Conservation (phyloP, 2,888 invertebrate genomes). For the Heliconius cydno region DNA sequence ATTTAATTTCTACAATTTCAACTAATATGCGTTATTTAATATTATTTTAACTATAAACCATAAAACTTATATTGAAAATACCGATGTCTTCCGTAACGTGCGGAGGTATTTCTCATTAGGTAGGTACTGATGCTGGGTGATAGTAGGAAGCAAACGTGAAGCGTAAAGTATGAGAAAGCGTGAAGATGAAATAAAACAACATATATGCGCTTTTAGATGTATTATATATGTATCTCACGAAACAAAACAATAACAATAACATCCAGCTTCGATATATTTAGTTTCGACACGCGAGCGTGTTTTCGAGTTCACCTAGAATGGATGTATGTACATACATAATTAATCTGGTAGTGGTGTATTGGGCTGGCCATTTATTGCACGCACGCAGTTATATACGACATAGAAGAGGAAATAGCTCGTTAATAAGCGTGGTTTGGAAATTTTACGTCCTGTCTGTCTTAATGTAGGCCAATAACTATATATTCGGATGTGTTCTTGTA, state of each 20-base stretch:
- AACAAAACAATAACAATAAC: conserved; percentile 36
- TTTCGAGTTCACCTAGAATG: conserved; percentile 56
- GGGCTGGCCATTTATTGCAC: conserved; percentile 45
- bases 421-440: conserved; percentile 45
- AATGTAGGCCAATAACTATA: conserved; percentile 30
- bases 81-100: too few species aligned
- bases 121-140: background rate
- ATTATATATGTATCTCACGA: background rate
- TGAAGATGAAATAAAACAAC: background rate
- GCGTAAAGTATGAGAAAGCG: background rate
- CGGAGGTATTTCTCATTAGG: background rate
- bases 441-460: conserved; percentile 42
- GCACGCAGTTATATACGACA: conserved; percentile 45
- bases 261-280: conserved; percentile 39
- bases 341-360: conserved; percentile 55
- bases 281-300: conserved; percentile 42
- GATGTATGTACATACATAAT: conserved; percentile 66
- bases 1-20: too few species aligned
- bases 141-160: background rate
- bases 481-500: conserved; percentile 22
- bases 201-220: background rate
- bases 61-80: background rate
- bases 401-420: conserved; percentile 45
- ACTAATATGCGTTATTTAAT: too few species aligned
- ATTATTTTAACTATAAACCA: background rate